Percentiles rank a stretch among this genome's conserved stretches.
Evolutionary conservation across 2,797 vertebrate species (phyloP).

Genomic region (Cirrhinus molitorella): DNA sequence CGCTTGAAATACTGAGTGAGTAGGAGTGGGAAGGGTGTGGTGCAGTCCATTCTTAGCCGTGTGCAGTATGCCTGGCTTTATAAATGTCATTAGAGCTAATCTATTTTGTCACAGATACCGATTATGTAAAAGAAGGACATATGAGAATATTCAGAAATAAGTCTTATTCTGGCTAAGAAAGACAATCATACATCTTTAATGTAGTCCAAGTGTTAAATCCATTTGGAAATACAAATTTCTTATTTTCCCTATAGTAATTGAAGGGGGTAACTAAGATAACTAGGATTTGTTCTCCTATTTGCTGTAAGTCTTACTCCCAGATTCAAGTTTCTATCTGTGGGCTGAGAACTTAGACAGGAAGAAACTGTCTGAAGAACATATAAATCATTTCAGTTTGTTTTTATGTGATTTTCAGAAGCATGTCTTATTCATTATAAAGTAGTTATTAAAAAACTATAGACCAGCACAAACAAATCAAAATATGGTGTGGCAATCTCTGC

Average conservation of each 20-base stretch:
- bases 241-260: background rate
- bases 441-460: background rate
- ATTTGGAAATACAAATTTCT: background rate
- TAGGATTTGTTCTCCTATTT: background rate
- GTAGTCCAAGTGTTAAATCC: background rate
- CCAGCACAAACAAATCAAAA: background rate
- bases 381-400: background rate
- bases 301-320: background rate
- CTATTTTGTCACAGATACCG: constrained; percentile 25
- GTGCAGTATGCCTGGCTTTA: constrained; percentile 12
- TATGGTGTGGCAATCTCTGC: background rate
- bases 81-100: constrained; percentile 21
- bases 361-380: background rate
- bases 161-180: constrained; percentile 7
- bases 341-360: too few species aligned
- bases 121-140: constrained; percentile 13
- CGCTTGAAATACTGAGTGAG: constrained; percentile 22
- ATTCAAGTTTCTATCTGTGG: constrained; percentile 13
- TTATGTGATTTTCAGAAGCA: background rate
- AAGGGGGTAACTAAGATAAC: background rate
- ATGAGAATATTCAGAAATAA: background rate
- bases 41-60: constrained; percentile 28
- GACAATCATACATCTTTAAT: background rate
- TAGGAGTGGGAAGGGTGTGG: constrained; percentile 21
- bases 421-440: background rate